These are phyloP conservation scores for Notiomystis cincta DNA, from an alignment of 2,113 vertebrate species.

Conservation along the genomic window DNA sequence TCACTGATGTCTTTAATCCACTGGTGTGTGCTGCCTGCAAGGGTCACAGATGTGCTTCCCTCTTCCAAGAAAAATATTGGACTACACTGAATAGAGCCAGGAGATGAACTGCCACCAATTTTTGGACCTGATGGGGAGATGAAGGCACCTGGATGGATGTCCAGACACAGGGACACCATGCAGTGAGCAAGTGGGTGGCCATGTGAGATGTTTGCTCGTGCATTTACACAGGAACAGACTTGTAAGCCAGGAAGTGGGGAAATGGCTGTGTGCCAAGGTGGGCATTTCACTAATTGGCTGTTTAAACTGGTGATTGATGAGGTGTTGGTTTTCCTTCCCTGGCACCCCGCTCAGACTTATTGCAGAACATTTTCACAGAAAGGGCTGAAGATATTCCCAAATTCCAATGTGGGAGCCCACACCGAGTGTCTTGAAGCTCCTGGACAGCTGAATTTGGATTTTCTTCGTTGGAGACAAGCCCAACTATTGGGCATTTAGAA, in stretches of 20 bases:
- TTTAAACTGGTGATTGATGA: neutral
- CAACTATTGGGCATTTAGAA: neutral
- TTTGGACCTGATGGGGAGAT: neutral
- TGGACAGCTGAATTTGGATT: neutral
- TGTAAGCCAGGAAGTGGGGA: neutral
- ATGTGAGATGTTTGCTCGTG: neutral
- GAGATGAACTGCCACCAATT: neutral
- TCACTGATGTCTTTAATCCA: neutral
- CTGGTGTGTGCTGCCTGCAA: neutral
- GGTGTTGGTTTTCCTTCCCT: neutral
- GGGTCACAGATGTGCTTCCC: neutral
- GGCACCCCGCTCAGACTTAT: neutral
- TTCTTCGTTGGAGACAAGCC: neutral
- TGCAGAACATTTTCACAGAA: neutral
- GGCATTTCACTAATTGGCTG: neutral
- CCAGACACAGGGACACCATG: neutral
- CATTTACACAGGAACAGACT: neutral
- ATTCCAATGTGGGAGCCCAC: accelerated
- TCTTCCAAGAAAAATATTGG: neutral
- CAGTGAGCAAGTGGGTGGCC: neutral
- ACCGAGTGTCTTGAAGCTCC: neutral
- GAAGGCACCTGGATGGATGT: neutral
- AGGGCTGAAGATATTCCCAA: neutral
- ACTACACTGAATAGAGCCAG: neutral
- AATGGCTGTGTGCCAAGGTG: neutral